Base-by-base conservation (phyloP, 2,888 invertebrate genomes). In the Lepas anatifera region DNA sequence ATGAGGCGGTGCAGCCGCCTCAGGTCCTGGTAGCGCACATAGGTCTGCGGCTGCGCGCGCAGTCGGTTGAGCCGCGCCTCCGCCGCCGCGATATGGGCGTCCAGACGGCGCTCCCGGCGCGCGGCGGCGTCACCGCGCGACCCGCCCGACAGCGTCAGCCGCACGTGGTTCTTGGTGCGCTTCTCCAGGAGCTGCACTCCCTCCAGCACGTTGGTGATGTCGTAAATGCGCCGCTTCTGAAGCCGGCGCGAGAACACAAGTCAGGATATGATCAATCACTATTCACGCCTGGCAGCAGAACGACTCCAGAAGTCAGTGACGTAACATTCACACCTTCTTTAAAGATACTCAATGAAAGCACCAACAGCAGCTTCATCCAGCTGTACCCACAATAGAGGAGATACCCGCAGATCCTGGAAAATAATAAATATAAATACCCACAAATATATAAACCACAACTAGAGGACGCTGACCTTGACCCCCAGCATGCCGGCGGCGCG, bases 161-260 rank as follows among this genome's bases (percentile, higher is more conserved):
- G 69, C 78, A 96, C 95, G 81, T 95, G 95, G 81, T 96, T 96
- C 84, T 96, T 96, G 72, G 95, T 94, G 83, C 93, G 93, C 82
- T 96, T 96, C 80, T 94, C 93, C 80, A 96, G 86, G 78, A 96
- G 91, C 74, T 94, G 94, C 78, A 96, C 95, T 74, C 95, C 96
- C 81, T 96, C 96, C 76, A 96, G 83, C 52, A 96, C 96, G 81
- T 96, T 96, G 72, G 96, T 96, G 78, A 96, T 96, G 81, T 96
- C 96, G 81, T 96, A 96, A 78, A 96, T 95, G 77, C 96, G 87
- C 77, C 96, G 86, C 81, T 96, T 96, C 83, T 95, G 94, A 76
- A 96, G 95, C n/a, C 77, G 90, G 89, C 74, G n/a, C n/a, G n/a
- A n/a, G n/a, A n/a, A n/a, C n/a, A n/a, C n/a, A n/a, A n/a, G n/a